Evolutionary conservation across 2,113 vertebrate species (phyloP), one percentile per base, ranked within the genome.

Genomic region (Lycaon pictus): DNA sequence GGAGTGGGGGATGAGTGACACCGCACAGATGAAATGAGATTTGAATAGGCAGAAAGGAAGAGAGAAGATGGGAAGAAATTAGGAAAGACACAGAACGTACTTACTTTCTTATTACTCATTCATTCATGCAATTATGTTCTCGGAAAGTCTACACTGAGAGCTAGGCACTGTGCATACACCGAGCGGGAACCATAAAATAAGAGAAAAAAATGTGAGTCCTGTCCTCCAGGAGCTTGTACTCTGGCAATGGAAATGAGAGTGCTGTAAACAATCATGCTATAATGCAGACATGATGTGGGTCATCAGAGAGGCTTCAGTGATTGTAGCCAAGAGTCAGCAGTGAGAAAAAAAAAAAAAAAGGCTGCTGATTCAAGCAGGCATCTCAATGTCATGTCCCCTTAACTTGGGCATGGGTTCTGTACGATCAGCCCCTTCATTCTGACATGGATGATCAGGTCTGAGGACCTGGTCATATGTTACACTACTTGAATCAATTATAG

Each of bases 111-210:
- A 85, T 48, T 56, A 67, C 20, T 77, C n/a, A 72, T 20, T 93
- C n/a, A 80, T 25, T 82, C 56, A 90, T 53, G 23, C 25, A 81
- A 63, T 48, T 89, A 32, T 55, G 67, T 96, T 95, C 93, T 55
- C 43, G 51, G 20, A 80, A 88, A 43, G 15, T 35, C 32, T 77
- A 76, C 1, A 23, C 22, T 55, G 86, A 81, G 53, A 84, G 16
- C 17, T 27, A 53, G 23, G 32, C 25, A 85, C 32, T 63, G 22
- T 67, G 43, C 32, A 53, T n/a, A 67, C 11, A 79, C 12, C 67
- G 60, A 56, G 62, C 29, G 7, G 60, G 13, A 97, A 63, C 2
- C 35, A 53, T 35, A 84, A 77, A 51, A 51, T 77, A 32, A 19
- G 19, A 48, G 22, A 20, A 32, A 79, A 65, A 35, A 1, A 72